Conservation (phyloP, 2,797 vertebrate species). For the Fistularia commersonii region DNA sequence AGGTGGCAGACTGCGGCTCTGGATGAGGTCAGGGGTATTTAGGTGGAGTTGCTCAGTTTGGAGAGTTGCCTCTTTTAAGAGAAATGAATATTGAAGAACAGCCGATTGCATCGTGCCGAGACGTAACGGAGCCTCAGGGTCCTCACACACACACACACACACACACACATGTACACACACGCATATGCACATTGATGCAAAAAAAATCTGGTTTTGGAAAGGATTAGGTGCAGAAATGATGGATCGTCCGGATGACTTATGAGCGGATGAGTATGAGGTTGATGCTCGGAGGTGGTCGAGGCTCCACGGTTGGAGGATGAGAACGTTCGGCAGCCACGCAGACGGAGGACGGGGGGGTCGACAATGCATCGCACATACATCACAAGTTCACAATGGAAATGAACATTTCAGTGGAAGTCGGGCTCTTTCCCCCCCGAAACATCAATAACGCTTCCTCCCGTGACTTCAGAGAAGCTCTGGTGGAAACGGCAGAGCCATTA, state of each 20-base stretch:
- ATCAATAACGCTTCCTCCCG: constrained; percentile 32
- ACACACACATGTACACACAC: constrained; percentile 10
- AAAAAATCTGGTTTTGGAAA: constrained; percentile 32
- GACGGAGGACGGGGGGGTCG: constrained; percentile 30
- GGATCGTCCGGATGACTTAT: constrained; percentile 20
- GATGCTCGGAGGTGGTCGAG: constrained; percentile 29
- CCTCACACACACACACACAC: constrained; percentile 21
- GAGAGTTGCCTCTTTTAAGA: constrained; percentile 74
- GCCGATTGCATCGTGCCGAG: constrained; percentile 52
- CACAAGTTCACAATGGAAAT: constrained; percentile 41
- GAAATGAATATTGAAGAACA: constrained; percentile 72
- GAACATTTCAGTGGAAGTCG: constrained; percentile 28
- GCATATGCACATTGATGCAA: background rate
- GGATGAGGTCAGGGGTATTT: constrained; percentile 82
- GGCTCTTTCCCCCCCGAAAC: constrained; percentile 20
- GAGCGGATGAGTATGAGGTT: constrained; percentile 43
- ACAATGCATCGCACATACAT: constrained; percentile 23
- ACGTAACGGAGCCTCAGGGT: constrained; percentile 51
- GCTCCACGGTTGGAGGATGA: constrained; percentile 34
- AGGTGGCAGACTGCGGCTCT: constrained; percentile 68
- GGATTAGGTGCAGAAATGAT: constrained; percentile 29
- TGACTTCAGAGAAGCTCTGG: constrained; percentile 43
- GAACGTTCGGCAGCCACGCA: constrained; percentile 44
- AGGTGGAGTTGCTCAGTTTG: constrained; percentile 66
- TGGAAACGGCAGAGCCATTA: constrained; percentile 43